Evolutionary conservation across 2,797 vertebrate species (phyloP).

Genomic region (Pipistrellus pipistrellus): DNA sequence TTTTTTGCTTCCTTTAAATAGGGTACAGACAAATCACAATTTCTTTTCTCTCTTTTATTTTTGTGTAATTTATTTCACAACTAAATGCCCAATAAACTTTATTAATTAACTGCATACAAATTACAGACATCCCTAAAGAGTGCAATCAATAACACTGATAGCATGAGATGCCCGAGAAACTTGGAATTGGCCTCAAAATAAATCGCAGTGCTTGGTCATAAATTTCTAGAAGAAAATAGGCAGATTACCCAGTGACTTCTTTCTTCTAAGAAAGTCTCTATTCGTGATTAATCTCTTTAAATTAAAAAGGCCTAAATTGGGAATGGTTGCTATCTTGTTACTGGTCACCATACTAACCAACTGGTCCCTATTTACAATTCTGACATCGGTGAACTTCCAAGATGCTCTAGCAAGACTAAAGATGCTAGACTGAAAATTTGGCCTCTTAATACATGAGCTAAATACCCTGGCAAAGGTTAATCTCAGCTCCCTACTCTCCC

Average conservation of each 20-base stretch:
- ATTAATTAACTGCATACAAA: conserved; percentile 78
- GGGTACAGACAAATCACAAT: background rate
- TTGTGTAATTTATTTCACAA: conserved; percentile 67
- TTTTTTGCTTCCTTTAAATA: conserved; percentile 64
- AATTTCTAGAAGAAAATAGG: conserved; percentile 57
- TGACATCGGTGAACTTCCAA: conserved; percentile 22
- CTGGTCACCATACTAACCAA: conserved; percentile 59
- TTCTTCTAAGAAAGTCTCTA: conserved; percentile 55
- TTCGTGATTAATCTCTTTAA: conserved; percentile 59
- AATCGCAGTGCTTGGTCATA: conserved; percentile 60
- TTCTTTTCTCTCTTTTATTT: conserved; percentile 64
- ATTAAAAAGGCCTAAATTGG: conserved; percentile 57
- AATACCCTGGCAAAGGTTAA: background rate
- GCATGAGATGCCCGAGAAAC: conserved; percentile 50
- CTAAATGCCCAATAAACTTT: conserved; percentile 73
- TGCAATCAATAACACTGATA: conserved; percentile 75
- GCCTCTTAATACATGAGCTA: conserved; percentile 1
- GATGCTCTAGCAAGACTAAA: conserved; percentile 19
- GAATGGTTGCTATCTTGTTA: conserved; percentile 3
- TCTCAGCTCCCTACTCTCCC: background rate
- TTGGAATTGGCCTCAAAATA: conserved; percentile 73
- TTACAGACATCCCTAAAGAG: conserved; percentile 68
- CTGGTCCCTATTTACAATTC: conserved; percentile 1
- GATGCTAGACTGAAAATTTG: conserved; percentile 9
- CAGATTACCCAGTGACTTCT: conserved; percentile 32